A percentile compares a stretch with the other conserved stretches of the same genome.
Conservation (phyloP, 2,113 vertebrate species). For the Holacanthus passer region DNA sequence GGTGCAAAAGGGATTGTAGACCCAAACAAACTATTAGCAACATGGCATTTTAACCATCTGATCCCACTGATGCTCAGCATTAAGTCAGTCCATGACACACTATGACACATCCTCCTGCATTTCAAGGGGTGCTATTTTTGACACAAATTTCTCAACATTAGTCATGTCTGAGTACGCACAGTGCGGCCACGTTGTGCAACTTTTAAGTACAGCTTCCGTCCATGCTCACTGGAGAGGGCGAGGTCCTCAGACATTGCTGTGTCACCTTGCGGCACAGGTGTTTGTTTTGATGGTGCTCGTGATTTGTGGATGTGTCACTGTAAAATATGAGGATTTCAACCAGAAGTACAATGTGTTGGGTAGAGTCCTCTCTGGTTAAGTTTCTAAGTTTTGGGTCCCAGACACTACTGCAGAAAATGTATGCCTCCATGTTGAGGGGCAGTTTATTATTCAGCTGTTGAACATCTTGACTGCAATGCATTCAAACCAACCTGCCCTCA, state of each 20-base stretch:
- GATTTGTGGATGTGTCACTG: not conserved
- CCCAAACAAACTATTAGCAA: conserved; percentile 28
- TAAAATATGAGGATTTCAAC: not conserved
- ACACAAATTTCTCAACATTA: conserved; percentile 69
- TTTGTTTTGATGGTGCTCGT: not conserved
- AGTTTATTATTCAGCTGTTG: conserved; percentile 35
- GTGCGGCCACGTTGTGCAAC: conserved; percentile 77
- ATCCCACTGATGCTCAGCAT: conserved; percentile 35
- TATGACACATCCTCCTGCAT: conserved; percentile 71
- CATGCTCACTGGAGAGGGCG: conserved; percentile 51
- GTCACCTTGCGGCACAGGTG: conserved; percentile 40
- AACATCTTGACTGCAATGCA: conserved; percentile 27
- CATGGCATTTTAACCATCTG: conserved; percentile 62
- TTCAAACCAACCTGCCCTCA: conserved; percentile 27
- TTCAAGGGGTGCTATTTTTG: conserved; percentile 71
- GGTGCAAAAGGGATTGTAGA: conserved; percentile 20
- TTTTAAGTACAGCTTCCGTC: conserved; percentile 65
- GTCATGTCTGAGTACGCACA: conserved; percentile 71
- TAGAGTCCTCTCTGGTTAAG: not conserved
- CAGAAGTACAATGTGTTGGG: not conserved
- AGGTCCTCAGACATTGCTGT: conserved; percentile 27
- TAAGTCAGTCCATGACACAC: conserved; percentile 71
- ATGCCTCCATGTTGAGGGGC: not conserved
- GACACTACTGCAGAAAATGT: not conserved
- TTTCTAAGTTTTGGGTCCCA: not conserved